Evolutionary conservation across 2,797 vertebrate species (phyloP).

Genomic region (Tangara arthus): DNA sequence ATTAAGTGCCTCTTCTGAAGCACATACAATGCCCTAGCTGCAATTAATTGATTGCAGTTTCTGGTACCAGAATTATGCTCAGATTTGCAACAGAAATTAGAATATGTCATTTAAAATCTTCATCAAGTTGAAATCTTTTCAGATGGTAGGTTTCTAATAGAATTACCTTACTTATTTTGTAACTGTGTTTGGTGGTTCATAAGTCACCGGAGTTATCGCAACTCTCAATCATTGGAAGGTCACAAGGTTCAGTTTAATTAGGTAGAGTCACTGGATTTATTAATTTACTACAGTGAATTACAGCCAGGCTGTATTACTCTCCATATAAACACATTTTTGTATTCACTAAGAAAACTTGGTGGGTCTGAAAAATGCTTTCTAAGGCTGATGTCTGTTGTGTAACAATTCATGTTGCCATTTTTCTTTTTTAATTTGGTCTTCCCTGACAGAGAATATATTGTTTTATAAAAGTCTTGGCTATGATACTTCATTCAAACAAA

Average conservation of each 20-base stretch:
- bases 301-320: background rate
- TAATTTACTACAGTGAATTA: background rate
- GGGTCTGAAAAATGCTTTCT: background rate
- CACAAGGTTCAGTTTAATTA: background rate
- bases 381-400: background rate
- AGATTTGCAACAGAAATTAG: background rate
- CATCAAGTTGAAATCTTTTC: background rate
- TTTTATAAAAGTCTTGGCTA: background rate
- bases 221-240: background rate
- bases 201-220: background rate
- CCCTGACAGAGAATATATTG: background rate
- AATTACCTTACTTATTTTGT: background rate
- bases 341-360: background rate
- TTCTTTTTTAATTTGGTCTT: background rate
- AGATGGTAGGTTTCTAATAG: background rate
- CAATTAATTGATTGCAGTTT: background rate
- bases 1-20: background rate
- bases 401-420: background rate
- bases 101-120: background rate
- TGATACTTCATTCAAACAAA: background rate
- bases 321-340: background rate
- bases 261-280: background rate
- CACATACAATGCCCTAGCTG: background rate
- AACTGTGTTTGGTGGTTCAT: background rate
- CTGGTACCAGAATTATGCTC: background rate